Percentiles rank a stretch among this genome's conserved stretches.
phyloP scores from a whole-genome alignment of 1,140 invertebrate species.

The Hyposmocoma kahamanoa region DNA sequence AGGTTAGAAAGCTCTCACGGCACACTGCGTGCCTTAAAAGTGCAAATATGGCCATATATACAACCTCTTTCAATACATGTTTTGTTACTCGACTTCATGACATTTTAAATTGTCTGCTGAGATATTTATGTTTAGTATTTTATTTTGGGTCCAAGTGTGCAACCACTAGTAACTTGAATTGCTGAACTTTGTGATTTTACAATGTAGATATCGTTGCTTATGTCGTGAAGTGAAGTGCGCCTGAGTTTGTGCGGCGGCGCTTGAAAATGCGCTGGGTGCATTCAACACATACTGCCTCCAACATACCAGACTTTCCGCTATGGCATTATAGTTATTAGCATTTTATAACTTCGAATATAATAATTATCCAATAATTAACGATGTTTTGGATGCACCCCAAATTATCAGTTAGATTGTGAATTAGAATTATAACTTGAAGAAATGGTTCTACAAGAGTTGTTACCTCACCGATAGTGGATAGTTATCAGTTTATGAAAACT shows the following conservation, averaged over 20 bases:
- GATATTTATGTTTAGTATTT: slow-evolving; percentile 1
- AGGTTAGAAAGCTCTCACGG: no score
- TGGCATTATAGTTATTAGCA: not conserved
- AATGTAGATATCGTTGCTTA: slow-evolving; percentile 6
- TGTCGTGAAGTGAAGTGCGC: slow-evolving; percentile 10
- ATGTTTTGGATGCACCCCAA: slow-evolving; percentile 44
- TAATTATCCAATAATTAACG: no score
- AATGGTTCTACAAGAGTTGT: slow-evolving; percentile 61
- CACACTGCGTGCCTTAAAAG: no score
- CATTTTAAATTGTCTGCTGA: no score
- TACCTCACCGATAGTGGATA: slow-evolving; percentile 71
- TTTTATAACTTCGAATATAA: no score
- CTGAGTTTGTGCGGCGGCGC: slow-evolving; percentile 21
- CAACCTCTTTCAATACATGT: no score
- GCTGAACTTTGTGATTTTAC: not conserved
- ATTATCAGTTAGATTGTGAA: slow-evolving; percentile 52
- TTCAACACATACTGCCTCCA: slow-evolving; percentile 13
- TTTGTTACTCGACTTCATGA: no score
- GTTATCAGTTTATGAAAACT: slow-evolving; percentile 65
- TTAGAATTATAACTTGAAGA: slow-evolving; percentile 50
- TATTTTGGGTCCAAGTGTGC: slow-evolving; percentile 18
- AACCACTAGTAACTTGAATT: not conserved
- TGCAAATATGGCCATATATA: no score
- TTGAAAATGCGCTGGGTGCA: slow-evolving; percentile 19
- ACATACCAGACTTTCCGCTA: no score